These are phyloP conservation scores for Dipus sagitta DNA, from an alignment of 2,797 vertebrate genomes.

Conservation along the genomic window DNA sequence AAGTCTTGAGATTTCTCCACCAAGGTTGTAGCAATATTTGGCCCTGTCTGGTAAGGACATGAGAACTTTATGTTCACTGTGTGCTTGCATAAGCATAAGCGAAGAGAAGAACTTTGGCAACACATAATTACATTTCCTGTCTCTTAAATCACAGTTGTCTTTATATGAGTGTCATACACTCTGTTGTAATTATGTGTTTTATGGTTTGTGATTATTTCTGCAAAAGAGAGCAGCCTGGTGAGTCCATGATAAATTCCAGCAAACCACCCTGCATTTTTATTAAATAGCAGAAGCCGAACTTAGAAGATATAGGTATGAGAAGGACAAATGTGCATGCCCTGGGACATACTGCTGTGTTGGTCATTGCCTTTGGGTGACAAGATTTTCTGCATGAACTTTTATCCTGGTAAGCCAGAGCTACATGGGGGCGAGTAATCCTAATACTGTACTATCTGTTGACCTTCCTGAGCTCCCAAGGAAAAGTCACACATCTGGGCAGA, in stretches of 20 bases:
- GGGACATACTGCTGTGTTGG: background rate
- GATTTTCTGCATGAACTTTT: conserved; percentile 31
- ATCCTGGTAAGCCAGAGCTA: background rate
- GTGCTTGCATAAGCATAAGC: conserved; percentile 43
- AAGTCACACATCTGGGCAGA: background rate
- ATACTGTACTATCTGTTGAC: background rate
- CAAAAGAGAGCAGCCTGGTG: conserved; percentile 22
- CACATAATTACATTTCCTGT: conserved; percentile 71
- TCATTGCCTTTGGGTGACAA: background rate
- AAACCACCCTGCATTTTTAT: conserved; percentile 57
- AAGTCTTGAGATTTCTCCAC: background rate
- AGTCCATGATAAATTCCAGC: conserved; percentile 60
- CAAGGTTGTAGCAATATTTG: conserved; percentile 9
- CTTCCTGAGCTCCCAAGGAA: background rate
- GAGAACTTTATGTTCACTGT: conserved; percentile 26
- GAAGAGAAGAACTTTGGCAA: conserved; percentile 58
- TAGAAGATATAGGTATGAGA: background rate
- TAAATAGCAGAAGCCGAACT: background rate
- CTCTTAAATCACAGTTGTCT: conserved; percentile 72
- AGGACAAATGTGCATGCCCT: background rate
- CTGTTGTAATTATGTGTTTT: conserved; percentile 71
- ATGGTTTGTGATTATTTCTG: conserved; percentile 70
- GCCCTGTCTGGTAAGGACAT: background rate
- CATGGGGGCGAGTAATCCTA: background rate
- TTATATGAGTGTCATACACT: conserved; percentile 59